phyloP scores from a whole-genome alignment of 1,140 invertebrate genomes.

The Diprion similis region DNA sequence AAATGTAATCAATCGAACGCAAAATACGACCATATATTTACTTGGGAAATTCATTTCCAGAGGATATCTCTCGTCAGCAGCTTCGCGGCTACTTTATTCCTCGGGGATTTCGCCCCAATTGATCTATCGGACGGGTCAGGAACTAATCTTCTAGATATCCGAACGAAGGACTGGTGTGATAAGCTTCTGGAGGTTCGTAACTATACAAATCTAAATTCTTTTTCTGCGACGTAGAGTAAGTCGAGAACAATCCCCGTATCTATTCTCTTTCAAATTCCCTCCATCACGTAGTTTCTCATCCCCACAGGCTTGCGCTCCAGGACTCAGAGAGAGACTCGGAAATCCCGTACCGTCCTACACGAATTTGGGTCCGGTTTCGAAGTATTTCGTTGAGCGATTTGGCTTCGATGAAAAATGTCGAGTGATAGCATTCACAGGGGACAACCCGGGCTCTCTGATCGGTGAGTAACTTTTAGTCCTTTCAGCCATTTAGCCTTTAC shows the following conservation, averaged over 20 bases:
- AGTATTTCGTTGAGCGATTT: conserved; percentile 85
- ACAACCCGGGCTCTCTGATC: conserved; percentile 88
- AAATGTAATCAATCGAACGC: neutral
- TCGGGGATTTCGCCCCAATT: conserved; percentile 90
- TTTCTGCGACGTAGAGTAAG: too few relatives aligned
- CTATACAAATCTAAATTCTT: too few relatives aligned
- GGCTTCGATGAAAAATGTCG: conserved; percentile 81
- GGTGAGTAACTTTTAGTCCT: conserved; percentile 62
- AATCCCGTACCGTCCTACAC: conserved; percentile 72
- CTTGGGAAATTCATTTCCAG: conserved; percentile 56
- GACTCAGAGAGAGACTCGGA: conserved; percentile 75
- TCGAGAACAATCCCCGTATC: too few relatives aligned
- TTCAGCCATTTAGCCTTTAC: too few relatives aligned
- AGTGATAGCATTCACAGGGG: conserved; percentile 91
- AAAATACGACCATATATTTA: conserved; percentile 4
- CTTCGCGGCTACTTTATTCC: conserved; percentile 86
- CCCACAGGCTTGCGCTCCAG: conserved; percentile 69
- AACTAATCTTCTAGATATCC: conserved; percentile 95
- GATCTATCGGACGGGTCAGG: conserved; percentile 94
- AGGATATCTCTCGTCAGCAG: conserved; percentile 93
- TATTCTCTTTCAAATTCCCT: too few relatives aligned
- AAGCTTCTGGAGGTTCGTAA: conserved; percentile 72
- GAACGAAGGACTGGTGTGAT: conserved; percentile 78
- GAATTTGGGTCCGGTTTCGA: conserved; percentile 75
- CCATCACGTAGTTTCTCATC: neutral